These are phyloP conservation scores for Netelia melanura DNA, from an alignment of 2,888 invertebrate species.

Conservation along the genomic window DNA sequence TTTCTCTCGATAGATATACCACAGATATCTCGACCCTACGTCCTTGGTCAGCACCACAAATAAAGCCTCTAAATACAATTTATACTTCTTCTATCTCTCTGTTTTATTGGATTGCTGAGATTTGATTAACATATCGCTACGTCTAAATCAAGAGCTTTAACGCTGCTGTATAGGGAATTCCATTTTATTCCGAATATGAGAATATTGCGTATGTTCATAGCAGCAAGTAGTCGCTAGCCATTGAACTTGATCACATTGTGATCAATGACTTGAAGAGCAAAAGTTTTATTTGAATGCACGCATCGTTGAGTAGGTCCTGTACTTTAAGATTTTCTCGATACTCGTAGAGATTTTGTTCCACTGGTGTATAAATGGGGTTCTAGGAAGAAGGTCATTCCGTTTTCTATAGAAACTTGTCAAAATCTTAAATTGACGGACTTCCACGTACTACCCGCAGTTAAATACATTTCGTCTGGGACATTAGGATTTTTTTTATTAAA, in stretches of 20 bases:
- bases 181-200: slow-evolving; percentile 38
- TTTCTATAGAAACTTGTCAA: no score
- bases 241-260: neutral
- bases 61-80: slow-evolving; percentile 43
- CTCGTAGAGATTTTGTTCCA: neutral
- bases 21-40: neutral
- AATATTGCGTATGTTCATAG: slow-evolving; percentile 25
- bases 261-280: neutral
- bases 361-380: neutral
- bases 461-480: no score
- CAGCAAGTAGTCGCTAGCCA: neutral
- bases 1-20: neutral
- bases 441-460: no score
- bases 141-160: neutral
- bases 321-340: neutral
- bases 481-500: neutral
- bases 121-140: neutral
- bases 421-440: no score
- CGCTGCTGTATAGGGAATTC: neutral
- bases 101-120: neutral
- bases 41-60: neutral
- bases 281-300: neutral
- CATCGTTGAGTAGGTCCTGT: neutral
- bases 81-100: slow-evolving; percentile 15
- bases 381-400: neutral